Percentiles rank a stretch among this genome's conserved stretches.
Evolutionary conservation across 2,888 invertebrate genomes (phyloP).

Genomic region (Choristoneura rosaceana): DNA sequence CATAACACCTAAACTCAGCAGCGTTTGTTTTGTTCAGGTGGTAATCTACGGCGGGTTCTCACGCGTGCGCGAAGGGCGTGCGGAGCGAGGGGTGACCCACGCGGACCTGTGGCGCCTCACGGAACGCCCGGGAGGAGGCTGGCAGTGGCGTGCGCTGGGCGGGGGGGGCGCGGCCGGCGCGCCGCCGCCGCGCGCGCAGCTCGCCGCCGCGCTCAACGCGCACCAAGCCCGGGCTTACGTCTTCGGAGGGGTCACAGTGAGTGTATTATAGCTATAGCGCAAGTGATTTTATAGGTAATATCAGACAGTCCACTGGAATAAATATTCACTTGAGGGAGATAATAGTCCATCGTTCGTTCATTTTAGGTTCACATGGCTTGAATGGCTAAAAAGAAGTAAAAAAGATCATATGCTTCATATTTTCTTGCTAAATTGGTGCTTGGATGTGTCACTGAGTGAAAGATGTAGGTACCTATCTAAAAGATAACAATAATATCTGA

Average conservation of each 20-base stretch:
- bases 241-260: constrained; percentile 92
- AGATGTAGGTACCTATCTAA: too few relatives aligned
- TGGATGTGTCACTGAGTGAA: too few relatives aligned
- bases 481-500: too few relatives aligned
- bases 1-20: not conserved
- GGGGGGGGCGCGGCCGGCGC: constrained; percentile 66
- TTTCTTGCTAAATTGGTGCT: too few relatives aligned
- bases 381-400: too few relatives aligned
- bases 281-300: too few relatives aligned
- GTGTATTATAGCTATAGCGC: constrained; percentile 45
- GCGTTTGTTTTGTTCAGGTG: constrained; percentile 55
- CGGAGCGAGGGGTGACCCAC: constrained; percentile 74
- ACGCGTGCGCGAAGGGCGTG: constrained; percentile 70
- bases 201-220: constrained; percentile 86
- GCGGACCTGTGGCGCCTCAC: constrained; percentile 74
- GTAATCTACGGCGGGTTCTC: constrained; percentile 80
- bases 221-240: constrained; percentile 89
- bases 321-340: too few relatives aligned
- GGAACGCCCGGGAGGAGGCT: constrained; percentile 38
- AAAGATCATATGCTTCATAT: too few relatives aligned
- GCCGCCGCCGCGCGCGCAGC: constrained; percentile 91
- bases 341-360: too few relatives aligned
- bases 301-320: too few relatives aligned
- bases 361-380: too few relatives aligned
- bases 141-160: constrained; percentile 63